These are phyloP conservation scores for Andrena camellia DNA, from an alignment of 2,888 invertebrate species.

Conservation along the genomic window DNA sequence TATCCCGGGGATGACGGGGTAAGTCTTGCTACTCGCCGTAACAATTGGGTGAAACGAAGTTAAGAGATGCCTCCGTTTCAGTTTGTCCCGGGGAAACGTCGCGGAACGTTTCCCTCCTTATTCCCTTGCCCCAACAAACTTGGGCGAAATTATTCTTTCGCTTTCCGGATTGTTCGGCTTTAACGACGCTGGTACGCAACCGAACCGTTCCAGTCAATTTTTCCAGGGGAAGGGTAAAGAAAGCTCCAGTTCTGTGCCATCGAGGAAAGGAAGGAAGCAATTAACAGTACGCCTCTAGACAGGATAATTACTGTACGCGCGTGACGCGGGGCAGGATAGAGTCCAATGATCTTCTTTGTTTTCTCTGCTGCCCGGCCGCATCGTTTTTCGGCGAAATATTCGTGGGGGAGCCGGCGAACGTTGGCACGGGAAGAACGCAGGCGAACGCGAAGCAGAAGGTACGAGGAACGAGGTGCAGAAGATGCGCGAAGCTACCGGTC, in stretches of 20 bases:
- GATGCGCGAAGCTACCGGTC: constrained; percentile 71
- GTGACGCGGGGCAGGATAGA: constrained; percentile 26
- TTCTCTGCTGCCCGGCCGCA: constrained; percentile 23
- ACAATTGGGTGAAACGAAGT: constrained; percentile 55
- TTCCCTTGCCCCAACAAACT: neutral
- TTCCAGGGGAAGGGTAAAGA: neutral
- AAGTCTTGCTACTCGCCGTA: constrained; percentile 41
- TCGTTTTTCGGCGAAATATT: constrained; percentile 58
- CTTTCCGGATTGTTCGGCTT: neutral
- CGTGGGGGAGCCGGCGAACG: constrained; percentile 67
- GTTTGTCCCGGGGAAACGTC: constrained; percentile 3
- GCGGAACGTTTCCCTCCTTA: neutral
- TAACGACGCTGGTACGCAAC: neutral
- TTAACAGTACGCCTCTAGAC: neutral
- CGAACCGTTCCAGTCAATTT: neutral
- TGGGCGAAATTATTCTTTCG: neutral
- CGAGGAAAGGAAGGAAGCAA: neutral
- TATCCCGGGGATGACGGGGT: constrained; percentile 53
- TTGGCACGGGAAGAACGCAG: constrained; percentile 44
- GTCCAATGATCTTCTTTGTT: constrained; percentile 19
- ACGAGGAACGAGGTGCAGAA: constrained; percentile 46
- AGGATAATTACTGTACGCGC: constrained; percentile 42
- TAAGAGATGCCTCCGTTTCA: constrained; percentile 23
- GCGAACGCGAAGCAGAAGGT: constrained; percentile 30
- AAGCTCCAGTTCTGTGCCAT: neutral